phyloP scores from a whole-genome alignment of 1,140 invertebrate species.

The Platyscapa corneri region DNA sequence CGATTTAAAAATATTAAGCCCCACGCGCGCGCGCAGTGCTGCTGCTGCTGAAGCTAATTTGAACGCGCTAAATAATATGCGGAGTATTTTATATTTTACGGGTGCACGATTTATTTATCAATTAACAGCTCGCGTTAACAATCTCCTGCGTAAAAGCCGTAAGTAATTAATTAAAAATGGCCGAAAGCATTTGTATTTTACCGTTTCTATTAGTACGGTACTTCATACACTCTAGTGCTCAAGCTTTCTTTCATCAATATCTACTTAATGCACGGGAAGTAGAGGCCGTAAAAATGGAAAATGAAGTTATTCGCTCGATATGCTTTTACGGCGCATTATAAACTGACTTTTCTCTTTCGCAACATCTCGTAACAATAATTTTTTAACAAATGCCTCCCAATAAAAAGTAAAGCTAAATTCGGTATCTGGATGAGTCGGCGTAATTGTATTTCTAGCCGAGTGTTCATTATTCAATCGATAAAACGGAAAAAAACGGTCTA shows the following conservation, averaged over 20 bases:
- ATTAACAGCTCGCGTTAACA: too few relatives aligned
- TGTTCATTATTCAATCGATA: constrained; percentile 22
- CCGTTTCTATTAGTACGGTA: too few relatives aligned
- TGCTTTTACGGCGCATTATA: background rate
- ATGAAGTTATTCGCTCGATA: too few relatives aligned
- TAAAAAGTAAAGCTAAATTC: background rate
- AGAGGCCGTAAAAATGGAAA: background rate
- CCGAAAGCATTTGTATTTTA: too few relatives aligned
- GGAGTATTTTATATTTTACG: background rate
- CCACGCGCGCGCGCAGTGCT: too few relatives aligned
- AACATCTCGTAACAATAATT: background rate
- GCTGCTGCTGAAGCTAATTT: too few relatives aligned
- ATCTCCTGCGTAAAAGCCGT: too few relatives aligned
- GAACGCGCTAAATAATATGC: background rate
- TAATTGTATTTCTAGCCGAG: background rate
- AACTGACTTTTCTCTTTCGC: background rate
- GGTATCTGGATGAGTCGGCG: background rate
- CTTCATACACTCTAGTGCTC: too few relatives aligned
- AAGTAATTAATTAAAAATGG: too few relatives aligned
- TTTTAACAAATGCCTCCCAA: background rate
- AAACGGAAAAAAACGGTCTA: background rate
- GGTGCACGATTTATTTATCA: too few relatives aligned
- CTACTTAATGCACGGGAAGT: too few relatives aligned
- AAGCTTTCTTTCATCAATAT: background rate
- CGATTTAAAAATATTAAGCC: background rate